These are phyloP conservation scores for Adelognathus sp. DNA, from an alignment of 2,888 invertebrate species.

Conservation along the genomic window DNA sequence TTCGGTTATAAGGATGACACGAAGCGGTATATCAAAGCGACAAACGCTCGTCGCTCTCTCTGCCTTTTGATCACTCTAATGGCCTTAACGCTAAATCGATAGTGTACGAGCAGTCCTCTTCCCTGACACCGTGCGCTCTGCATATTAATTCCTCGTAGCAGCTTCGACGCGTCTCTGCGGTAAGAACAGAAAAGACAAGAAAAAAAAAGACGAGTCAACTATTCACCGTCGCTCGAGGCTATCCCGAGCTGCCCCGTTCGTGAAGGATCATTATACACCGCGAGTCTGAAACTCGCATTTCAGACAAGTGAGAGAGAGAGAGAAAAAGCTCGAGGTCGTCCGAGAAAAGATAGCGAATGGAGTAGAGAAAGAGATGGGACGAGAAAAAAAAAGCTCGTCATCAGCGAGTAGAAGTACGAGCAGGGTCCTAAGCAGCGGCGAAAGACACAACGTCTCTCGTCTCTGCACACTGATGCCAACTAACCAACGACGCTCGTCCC, in stretches of 20 bases:
- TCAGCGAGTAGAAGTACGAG: not conserved
- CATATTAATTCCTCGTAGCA: conserved; percentile 49
- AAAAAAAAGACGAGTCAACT: conserved; percentile 14
- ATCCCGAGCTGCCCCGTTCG: conserved; percentile 9
- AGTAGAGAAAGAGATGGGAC: conserved; percentile 7
- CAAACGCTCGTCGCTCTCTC: not conserved
- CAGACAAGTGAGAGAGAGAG: conserved; percentile 14
- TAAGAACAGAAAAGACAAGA: conserved; percentile 26
- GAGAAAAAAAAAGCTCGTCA: conserved; percentile 19
- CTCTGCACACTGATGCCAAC: no score
- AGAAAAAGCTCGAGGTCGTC: conserved; percentile 9
- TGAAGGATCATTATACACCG: conserved; percentile 51
- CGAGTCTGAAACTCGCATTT: conserved; percentile 26
- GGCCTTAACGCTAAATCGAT: conserved; percentile 54
- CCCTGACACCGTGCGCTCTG: conserved; percentile 35
- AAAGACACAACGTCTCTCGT: conserved; percentile 50
- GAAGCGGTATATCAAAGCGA: conserved; percentile 11
- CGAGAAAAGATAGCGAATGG: conserved; percentile 20
- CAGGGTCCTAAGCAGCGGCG: conserved; percentile 43
- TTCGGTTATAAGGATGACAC: conserved; percentile 12
- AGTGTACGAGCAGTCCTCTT: conserved; percentile 27
- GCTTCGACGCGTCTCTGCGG: not conserved
- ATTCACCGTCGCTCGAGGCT: conserved; percentile 34
- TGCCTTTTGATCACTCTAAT: conserved; percentile 56
- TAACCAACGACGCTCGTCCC: conserved; percentile 3